Evolutionary conservation across 2,113 vertebrate species (phyloP), one percentile per base, ranked within the genome.

Genomic region (Arothron firmamentum): DNA sequence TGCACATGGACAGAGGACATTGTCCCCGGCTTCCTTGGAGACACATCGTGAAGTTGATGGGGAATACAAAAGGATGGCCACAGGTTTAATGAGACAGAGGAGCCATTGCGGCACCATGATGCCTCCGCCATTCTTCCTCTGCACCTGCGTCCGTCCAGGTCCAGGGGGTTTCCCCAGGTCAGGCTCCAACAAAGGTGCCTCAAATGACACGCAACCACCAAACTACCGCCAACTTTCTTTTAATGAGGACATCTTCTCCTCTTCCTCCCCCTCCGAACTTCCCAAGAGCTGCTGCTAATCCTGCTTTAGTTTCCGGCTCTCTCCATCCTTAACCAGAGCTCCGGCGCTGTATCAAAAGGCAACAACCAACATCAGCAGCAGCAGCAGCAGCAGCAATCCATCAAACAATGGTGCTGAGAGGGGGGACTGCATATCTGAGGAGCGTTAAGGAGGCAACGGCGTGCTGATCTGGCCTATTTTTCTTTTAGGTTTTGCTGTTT

Each of bases 191-290:
- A 73, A 72, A 67, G 63, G 43, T 62, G 49, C 48, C 63, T 57
- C 55, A 76, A 74, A 84, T 80, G 79, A 84, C 72, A 19, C 59
- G 74, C 66, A 61, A 65, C 38, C 42, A 21, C 66, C 67, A 73
- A 63, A 47, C 34, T 19, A 46, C 52, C 28, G 42, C 63, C 63
- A 48, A 54, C 70, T 67, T 65, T 65, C 54, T 31, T 56, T 49
- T 74, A 79, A 67, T 56, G 50, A 72, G 58, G 66, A 79, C 67
- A 56, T 75, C 73, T 65, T 23, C 25, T 42, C 12, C 31, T 42
- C 2, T 18, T 60, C 31, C 46, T 62, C 20, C 23, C 67, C 14
- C 28, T 56, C 10, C 14, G 16, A n/a, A 18, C 66, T 55, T 46
- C 48, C 62, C 23, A 25, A 41, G 43, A 67, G 53, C 58, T 49